Evolutionary conservation across 2,113 vertebrate species (phyloP).

Genomic region (Gobio gobio): DNA sequence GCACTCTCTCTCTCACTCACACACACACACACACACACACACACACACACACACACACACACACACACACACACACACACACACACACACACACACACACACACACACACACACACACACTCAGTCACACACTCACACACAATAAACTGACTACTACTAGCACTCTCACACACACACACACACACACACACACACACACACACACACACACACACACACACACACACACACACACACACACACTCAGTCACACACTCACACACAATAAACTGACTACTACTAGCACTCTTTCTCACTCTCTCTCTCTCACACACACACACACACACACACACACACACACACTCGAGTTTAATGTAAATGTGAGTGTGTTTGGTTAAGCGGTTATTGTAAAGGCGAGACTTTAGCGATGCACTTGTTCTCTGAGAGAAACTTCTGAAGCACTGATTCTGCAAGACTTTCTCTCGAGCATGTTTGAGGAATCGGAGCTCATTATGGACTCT

Average conservation of each 20-base stretch:
- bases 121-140: not conserved
- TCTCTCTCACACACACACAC: no score
- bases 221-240: not conserved
- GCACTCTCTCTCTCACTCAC: not conserved
- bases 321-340: no score
- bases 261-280: no score
- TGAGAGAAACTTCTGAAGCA: not conserved
- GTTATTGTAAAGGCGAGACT: not conserved
- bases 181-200: not conserved
- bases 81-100: not conserved
- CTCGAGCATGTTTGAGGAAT: conserved; percentile 64
- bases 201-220: no score
- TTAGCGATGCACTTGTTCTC: not conserved
- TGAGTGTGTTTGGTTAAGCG: not conserved
- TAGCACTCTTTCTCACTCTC: no score
- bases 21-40: not conserved
- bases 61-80: no score
- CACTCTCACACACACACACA: not conserved
- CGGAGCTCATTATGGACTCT: conserved; percentile 79
- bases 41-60: no score
- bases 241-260: not conserved
- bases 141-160: no score
- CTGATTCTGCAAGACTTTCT: not conserved
- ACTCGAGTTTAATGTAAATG: not conserved
- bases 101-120: not conserved